phyloP scores from a whole-genome alignment of 2,797 vertebrate species.

The Megalops cyprinoides region DNA sequence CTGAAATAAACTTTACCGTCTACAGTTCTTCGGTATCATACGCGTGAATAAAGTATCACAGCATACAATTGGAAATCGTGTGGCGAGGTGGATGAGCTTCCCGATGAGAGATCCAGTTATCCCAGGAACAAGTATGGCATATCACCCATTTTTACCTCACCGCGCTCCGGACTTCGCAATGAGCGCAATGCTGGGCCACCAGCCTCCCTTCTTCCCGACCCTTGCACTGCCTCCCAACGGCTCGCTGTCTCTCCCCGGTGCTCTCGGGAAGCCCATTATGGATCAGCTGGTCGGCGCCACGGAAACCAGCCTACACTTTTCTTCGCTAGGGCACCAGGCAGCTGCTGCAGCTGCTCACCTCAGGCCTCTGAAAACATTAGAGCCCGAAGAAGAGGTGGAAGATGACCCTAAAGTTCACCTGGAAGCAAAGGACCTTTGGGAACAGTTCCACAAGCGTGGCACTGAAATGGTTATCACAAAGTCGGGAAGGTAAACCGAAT shows the following conservation, averaged over 20 bases:
- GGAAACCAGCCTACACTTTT: constrained; percentile 70
- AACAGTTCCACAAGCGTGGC: constrained; percentile 87
- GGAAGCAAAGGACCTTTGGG: constrained; percentile 91
- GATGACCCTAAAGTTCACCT: constrained; percentile 89
- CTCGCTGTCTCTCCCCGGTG: constrained; percentile 72
- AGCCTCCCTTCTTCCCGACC: constrained; percentile 76
- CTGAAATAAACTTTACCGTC: not conserved
- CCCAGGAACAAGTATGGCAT: constrained; percentile 78
- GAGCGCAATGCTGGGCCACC: constrained; percentile 77
- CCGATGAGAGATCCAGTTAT: constrained; percentile 84
- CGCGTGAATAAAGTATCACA: not conserved
- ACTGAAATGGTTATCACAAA: constrained; percentile 98
- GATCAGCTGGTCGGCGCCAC: constrained; percentile 77
- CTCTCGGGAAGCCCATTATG: constrained; percentile 79
- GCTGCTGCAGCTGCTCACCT: constrained; percentile 57
- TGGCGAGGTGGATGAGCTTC: constrained; percentile 72
- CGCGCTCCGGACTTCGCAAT: constrained; percentile 79
- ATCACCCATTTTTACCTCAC: constrained; percentile 78
- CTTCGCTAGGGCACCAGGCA: constrained; percentile 72
- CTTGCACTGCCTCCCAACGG: constrained; percentile 76
- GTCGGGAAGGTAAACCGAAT: constrained; percentile 85
- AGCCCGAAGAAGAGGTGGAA: constrained; percentile 76
- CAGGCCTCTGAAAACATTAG: constrained; percentile 73
- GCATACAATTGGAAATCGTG: constrained; percentile 6
- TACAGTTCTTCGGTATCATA: not conserved